These are phyloP conservation scores for Gnathonemus echidnorhynchus DNA, from an alignment of 2,113 vertebrate genomes.

Conservation along the genomic window DNA sequence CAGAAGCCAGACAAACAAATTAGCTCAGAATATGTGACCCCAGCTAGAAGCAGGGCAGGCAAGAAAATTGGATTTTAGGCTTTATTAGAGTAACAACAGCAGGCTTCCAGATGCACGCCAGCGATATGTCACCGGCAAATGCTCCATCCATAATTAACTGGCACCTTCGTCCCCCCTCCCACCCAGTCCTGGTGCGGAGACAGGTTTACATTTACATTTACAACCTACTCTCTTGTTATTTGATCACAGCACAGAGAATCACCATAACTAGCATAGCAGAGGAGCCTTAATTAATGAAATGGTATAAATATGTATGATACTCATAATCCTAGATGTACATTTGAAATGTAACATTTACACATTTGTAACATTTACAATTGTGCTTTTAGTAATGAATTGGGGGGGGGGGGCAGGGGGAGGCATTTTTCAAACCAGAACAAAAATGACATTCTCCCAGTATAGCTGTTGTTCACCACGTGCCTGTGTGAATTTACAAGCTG, in stretches of 20 bases:
- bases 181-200: not conserved
- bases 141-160: conserved; percentile 36
- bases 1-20: conserved; percentile 43
- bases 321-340: not conserved
- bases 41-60: conserved; percentile 36
- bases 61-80: conserved; percentile 44
- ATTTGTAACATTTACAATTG: not conserved
- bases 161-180: not conserved
- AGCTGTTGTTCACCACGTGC: not conserved
- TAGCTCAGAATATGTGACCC: conserved; percentile 40
- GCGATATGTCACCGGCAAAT: conserved; percentile 13
- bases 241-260: not conserved
- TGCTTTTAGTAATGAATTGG: not conserved
- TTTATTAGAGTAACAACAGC: conserved; percentile 34
- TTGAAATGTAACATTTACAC: not conserved
- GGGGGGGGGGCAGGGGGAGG: no score
- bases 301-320: not conserved
- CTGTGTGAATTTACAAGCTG: not conserved
- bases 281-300: not conserved
- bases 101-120: conserved; percentile 21
- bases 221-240: not conserved
- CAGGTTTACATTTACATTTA: not conserved
- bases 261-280: not conserved
- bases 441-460: not conserved
- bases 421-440: not conserved